phyloP scores from a whole-genome alignment of 2,888 invertebrate species.

The Hemaris fuciformis region DNA sequence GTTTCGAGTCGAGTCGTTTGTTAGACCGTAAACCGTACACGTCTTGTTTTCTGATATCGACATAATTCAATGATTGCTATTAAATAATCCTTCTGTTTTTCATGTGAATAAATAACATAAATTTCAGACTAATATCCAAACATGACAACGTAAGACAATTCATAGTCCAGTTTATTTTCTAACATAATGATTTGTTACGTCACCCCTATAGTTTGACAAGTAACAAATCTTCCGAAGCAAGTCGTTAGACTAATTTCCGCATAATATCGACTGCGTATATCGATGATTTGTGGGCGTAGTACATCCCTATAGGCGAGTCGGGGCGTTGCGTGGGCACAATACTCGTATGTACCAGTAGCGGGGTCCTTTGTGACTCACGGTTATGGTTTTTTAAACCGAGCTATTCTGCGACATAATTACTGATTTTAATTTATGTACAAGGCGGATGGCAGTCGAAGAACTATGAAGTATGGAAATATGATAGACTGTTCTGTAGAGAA shows the following conservation, averaged over 20 bases:
- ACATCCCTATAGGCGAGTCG: conserved; percentile 21
- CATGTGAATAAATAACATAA: no score
- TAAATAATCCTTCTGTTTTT: no score
- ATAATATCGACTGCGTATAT: conserved; percentile 3
- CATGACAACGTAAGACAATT: no score
- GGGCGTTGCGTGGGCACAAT: conserved; percentile 49
- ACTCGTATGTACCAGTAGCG: conserved; percentile 55
- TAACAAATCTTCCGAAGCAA: not conserved
- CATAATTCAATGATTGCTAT: no score
- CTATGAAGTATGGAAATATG: no score
- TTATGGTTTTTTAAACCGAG: not conserved
- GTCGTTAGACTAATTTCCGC: not conserved
- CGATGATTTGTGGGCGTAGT: not conserved
- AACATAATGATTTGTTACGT: not conserved
- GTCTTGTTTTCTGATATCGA: no score
- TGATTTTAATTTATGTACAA: not conserved
- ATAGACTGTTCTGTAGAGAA: no score
- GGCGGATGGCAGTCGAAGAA: not conserved
- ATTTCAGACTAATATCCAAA: no score
- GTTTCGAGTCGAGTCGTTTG: no score
- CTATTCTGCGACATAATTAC: not conserved
- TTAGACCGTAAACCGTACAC: no score
- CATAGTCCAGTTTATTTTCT: not conserved
- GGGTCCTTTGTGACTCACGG: conserved; percentile 37
- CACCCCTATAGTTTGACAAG: not conserved